Evolutionary conservation across 2,113 vertebrate species (phyloP).

Genomic region (Osmerus mordax): DNA sequence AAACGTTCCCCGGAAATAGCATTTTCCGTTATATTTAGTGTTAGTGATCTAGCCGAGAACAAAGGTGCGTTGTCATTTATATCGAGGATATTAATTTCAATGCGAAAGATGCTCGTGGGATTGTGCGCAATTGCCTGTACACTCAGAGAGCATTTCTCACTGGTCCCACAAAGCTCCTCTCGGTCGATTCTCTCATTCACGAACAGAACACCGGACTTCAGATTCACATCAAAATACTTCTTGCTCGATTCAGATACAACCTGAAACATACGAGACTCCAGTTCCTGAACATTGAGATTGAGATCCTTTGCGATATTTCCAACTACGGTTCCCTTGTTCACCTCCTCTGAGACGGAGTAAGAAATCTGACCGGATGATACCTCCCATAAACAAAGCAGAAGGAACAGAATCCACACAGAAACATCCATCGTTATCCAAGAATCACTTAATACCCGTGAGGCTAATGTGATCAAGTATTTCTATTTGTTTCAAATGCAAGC

Average conservation of each 20-base stretch:
- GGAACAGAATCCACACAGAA: not conserved
- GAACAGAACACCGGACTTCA: conserved; percentile 40
- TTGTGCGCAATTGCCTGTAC: conserved; percentile 51
- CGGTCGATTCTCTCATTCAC: conserved; percentile 43
- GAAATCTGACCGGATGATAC: too few relatives aligned
- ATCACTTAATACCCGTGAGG: not conserved
- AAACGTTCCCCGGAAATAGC: conserved; percentile 11
- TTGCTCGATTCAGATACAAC: conserved; percentile 20
- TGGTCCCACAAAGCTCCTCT: conserved; percentile 40
- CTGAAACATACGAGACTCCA: too few relatives aligned
- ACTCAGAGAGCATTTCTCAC: conserved; percentile 30
- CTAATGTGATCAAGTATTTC: not conserved
- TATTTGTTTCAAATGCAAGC: not conserved
- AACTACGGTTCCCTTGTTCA: conserved; percentile 74
- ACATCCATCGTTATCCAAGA: not conserved
- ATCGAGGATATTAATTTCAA: conserved; percentile 65
- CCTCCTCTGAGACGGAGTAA: too few relatives aligned
- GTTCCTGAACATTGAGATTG: too few relatives aligned
- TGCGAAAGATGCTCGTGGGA: conserved; percentile 61
- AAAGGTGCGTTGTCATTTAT: conserved; percentile 67
- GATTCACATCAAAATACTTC: conserved; percentile 50
- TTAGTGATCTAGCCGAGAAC: conserved; percentile 15
- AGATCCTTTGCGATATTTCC: conserved; percentile 15
- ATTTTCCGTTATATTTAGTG: conserved; percentile 43
- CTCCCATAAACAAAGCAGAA: too few relatives aligned